A percentile compares a stretch with the other conserved stretches of the same genome.
phyloP scores from a whole-genome alignment of 2,797 vertebrate species.

The Falco naumanni region DNA sequence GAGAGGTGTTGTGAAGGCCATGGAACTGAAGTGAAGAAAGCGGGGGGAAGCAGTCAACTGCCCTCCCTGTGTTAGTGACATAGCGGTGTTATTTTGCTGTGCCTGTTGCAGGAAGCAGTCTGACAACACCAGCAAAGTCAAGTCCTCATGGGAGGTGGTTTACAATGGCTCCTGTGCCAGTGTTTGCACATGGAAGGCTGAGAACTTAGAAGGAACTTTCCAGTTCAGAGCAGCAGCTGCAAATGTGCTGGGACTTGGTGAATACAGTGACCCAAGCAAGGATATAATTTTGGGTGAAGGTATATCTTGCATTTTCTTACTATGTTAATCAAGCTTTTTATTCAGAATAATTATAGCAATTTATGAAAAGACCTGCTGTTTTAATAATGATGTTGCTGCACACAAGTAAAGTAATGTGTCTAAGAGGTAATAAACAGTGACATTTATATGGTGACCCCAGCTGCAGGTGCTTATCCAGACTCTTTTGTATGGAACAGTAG shows the following conservation, averaged over 20 bases:
- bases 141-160: constrained; percentile 59
- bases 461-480: neutral
- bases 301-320: constrained; percentile 3
- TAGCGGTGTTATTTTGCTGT: neutral
- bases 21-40: neutral
- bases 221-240: constrained; percentile 77
- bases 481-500: neutral
- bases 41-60: neutral
- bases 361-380: neutral
- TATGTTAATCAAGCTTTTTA: neutral
- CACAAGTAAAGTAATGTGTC: neutral
- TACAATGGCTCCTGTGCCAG: constrained; percentile 76
- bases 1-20: neutral
- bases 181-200: constrained; percentile 75
- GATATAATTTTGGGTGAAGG: constrained; percentile 66
- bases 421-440: neutral
- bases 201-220: constrained; percentile 72
- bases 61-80: neutral
- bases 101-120: constrained; percentile 44
- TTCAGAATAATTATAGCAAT: neutral
- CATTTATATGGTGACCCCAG: neutral
- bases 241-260: constrained; percentile 74
- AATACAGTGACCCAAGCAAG: constrained; percentile 73
- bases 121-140: constrained; percentile 37
- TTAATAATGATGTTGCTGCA: neutral